phyloP scores from a whole-genome alignment of 2,113 vertebrate genomes.

The Anas platyrhynchos region DNA sequence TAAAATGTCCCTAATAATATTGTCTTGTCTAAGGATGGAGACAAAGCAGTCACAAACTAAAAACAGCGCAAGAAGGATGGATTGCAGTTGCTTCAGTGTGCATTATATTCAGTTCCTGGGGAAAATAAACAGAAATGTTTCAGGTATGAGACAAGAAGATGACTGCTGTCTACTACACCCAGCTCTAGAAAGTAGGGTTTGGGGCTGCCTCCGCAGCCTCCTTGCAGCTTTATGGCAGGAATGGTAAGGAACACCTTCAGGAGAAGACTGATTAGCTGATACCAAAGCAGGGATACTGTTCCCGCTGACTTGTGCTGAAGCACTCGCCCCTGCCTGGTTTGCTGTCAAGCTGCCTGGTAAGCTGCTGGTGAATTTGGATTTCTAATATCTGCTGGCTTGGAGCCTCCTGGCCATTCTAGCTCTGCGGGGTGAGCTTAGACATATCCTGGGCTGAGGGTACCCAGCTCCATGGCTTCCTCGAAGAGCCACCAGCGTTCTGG shows the following conservation, averaged over 20 bases:
- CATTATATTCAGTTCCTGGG: not conserved
- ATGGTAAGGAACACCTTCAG: not conserved
- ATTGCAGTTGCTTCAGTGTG: not conserved
- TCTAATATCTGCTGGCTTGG: not conserved
- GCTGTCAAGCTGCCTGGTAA: conserved; percentile 9
- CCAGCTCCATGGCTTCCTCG: conserved; percentile 25
- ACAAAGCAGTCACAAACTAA: not conserved
- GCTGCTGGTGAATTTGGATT: not conserved
- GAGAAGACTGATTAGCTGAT: not conserved
- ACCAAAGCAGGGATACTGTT: not conserved
- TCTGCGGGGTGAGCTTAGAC: not conserved
- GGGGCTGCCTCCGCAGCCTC: not conserved
- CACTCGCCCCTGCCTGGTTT: not conserved
- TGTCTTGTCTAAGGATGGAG: not conserved
- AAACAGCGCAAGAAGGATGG: not conserved
- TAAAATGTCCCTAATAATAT: not conserved
- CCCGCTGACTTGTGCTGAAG: not conserved
- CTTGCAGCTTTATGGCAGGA: not conserved
- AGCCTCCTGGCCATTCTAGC: not conserved
- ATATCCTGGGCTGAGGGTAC: not conserved
- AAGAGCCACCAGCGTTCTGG: not conserved
- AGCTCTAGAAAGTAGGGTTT: not conserved
- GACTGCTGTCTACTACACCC: not conserved
- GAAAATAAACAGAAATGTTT: not conserved
- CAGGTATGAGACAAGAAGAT: not conserved